Base-by-base conservation (phyloP, 2,888 invertebrate genomes). In the Orthosia gothica region DNA sequence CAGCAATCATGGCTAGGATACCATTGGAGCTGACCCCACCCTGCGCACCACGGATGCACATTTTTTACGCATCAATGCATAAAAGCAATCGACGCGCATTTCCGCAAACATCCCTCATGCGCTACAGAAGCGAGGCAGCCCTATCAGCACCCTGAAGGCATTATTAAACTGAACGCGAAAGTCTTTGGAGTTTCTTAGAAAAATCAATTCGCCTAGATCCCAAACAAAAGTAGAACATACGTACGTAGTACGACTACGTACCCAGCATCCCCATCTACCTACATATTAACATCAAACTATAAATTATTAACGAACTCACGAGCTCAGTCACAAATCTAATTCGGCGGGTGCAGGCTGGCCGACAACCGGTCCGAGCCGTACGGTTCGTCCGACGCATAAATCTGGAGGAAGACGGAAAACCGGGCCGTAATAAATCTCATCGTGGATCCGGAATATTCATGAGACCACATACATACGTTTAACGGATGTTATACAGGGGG, bases 361-460 rank as follows among this genome's bases (percentile, higher is more conserved):
- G 77, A 76, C 71, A 62, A 67, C 79, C 83, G 85, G 80, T 76
- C 78, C 79, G 61, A 77, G 74, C 69, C 74, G 74, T 64, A 79
- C 81, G 83, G 74, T 79, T 69, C 63, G 82, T 82, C 81, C 76
- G 75, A 81, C 81, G 84, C 88, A 91, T 91, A 90, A 91, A 91
- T 90, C 89, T 88, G 85, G 81, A 75, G 84, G 83, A 89, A 91
- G 91, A 91, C 87, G 89, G 90, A 79, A 88, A 88, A 82, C 88
- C 82, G 76, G 77, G 66, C 85, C 82, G 88, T 84, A 84, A 91
- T 91, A 91, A 91, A 91, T 91, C 91, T 90, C 85, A 75, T 77
- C 70, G 84, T 78, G 85, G 84, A 89, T 87, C 70, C 84, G 82
- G 91, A 91, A 91, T 91, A 91, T 91, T 91, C 91, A 91, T 91